Evolutionary conservation across 2,113 vertebrate species (phyloP).

Genomic region (Miniopterus natalensis): DNA sequence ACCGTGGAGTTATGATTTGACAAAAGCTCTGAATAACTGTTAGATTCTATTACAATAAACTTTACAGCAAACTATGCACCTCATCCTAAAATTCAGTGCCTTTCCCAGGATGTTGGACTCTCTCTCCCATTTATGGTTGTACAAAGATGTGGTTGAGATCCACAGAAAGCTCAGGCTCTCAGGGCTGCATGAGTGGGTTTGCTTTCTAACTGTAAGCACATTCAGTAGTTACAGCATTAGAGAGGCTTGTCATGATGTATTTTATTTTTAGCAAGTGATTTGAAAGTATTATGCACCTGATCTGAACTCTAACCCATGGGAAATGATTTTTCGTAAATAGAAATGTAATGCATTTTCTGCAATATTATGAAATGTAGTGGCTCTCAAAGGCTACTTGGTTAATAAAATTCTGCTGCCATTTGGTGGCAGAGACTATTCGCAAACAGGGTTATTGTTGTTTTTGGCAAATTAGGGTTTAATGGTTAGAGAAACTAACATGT

Average conservation of each 20-base stretch:
- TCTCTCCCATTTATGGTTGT: neutral
- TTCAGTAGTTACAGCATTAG: conserved; percentile 17
- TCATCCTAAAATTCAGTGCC: conserved; percentile 35
- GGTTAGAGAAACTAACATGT: conserved; percentile 42
- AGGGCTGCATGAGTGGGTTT: neutral
- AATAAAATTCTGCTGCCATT: conserved; percentile 57
- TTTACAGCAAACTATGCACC: conserved; percentile 48
- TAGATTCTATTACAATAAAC: conserved; percentile 70
- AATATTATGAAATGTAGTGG: conserved; percentile 58
- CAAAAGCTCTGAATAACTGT: neutral
- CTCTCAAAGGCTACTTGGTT: conserved; percentile 54
- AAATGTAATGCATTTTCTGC: conserved; percentile 67
- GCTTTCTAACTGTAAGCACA: conserved; percentile 23
- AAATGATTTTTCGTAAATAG: conserved; percentile 73
- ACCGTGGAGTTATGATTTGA: neutral
- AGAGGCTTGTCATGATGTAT: conserved; percentile 55
- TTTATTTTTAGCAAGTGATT: conserved; percentile 73
- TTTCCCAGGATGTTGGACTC: neutral
- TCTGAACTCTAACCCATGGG: conserved; percentile 70
- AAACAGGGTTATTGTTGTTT: neutral
- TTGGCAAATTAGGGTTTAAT: conserved; percentile 46
- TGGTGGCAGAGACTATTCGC: neutral
- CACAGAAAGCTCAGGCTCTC: neutral
- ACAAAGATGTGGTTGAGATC: conserved; percentile 1
- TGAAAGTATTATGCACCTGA: conserved; percentile 66